Conservation (phyloP, 2,888 invertebrate genomes). For the Orgyia antiqua region DNA sequence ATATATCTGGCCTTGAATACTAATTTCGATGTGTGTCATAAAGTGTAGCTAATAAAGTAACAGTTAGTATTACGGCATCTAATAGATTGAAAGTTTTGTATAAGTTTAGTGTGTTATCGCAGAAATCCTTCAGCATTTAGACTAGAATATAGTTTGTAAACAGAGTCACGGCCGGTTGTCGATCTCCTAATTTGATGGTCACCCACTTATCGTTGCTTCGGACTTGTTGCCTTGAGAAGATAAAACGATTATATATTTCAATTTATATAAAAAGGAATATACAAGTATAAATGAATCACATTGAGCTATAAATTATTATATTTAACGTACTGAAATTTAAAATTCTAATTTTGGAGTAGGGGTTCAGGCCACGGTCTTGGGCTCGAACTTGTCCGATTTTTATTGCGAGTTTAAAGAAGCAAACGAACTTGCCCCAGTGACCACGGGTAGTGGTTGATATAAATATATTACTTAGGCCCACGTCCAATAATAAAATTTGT, state of each 20-base stretch:
- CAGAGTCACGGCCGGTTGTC: constrained; percentile 72
- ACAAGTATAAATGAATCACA: too few species aligned
- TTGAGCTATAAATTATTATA: too few species aligned
- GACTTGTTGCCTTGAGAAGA: constrained; percentile 43
- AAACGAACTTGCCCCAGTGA: constrained; percentile 73
- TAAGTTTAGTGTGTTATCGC: constrained; percentile 54
- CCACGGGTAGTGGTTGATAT: constrained; percentile 56
- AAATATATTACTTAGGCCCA: constrained; percentile 60
- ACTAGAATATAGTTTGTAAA: constrained; percentile 43
- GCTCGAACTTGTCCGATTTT: constrained; percentile 71
- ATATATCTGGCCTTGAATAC: constrained; percentile 19
- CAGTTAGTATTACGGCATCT: constrained; percentile 12
- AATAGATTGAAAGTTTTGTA: constrained; percentile 16
- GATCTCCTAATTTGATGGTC: constrained; percentile 73
- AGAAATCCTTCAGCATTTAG: constrained; percentile 60
- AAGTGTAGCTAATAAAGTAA: constrained; percentile 11
- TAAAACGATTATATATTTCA: constrained; percentile 29
- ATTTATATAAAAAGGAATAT: too few species aligned
- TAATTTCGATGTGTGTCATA: constrained; percentile 13
- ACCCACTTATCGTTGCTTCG: constrained; percentile 49
- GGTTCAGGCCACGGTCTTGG: constrained; percentile 50
- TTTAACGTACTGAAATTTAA: too few species aligned
- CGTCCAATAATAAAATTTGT: constrained; percentile 48
- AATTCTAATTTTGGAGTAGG: too few species aligned
- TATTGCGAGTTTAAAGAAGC: constrained; percentile 63